phyloP scores from a whole-genome alignment of 2,113 vertebrate species.

The Xenopus borealis region DNA sequence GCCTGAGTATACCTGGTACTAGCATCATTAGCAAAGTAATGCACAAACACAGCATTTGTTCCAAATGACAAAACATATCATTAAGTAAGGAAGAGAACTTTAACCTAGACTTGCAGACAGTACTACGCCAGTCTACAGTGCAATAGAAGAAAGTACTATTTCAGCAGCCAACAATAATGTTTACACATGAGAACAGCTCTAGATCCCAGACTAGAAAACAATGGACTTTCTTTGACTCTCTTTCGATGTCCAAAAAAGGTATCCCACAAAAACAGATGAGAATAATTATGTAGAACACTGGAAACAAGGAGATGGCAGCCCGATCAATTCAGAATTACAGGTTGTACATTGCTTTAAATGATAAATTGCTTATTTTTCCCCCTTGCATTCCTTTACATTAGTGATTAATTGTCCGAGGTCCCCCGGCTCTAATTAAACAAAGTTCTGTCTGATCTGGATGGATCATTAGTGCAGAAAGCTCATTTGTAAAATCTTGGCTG shows the following conservation, averaged over 20 bases:
- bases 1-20: too few species aligned
- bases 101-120: too few species aligned
- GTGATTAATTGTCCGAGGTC: neutral
- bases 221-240: too few species aligned
- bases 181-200: too few species aligned
- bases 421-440: neutral
- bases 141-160: too few species aligned
- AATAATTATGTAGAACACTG: constrained; percentile 26
- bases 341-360: neutral
- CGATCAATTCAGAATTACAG: neutral
- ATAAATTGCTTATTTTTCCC: constrained; percentile 3
- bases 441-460: neutral
- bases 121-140: too few species aligned
- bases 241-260: constrained; percentile 5
- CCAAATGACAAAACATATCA: too few species aligned
- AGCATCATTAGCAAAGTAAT: too few species aligned
- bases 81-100: too few species aligned
- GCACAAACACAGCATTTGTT: too few species aligned
- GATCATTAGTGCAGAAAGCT: neutral
- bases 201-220: too few species aligned
- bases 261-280: constrained; percentile 14
- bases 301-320: neutral
- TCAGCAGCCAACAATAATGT: too few species aligned
- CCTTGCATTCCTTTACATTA: neutral
- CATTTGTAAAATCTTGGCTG: neutral